These are phyloP conservation scores for Cherax quadricarinatus DNA, from an alignment of 1,140 invertebrate species.

Conservation along the genomic window DNA sequence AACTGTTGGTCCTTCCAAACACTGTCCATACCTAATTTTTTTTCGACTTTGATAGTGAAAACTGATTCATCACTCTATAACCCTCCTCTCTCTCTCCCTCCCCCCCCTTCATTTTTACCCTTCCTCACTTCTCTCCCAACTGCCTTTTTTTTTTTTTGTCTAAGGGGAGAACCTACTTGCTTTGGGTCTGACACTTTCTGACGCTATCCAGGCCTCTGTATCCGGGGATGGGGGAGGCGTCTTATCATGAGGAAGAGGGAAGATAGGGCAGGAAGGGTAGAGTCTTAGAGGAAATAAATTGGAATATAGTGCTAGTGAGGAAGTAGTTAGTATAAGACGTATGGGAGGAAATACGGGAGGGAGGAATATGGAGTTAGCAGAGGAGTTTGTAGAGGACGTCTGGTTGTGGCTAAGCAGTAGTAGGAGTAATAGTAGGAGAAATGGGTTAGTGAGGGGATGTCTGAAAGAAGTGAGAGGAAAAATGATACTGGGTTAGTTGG, in stretches of 20 bases:
- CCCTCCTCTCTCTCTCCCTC: not conserved
- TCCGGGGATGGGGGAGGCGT: not conserved
- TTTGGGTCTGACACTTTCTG: constrained; percentile 12
- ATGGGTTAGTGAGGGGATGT: no score
- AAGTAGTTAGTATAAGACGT: not conserved
- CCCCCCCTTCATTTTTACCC: not conserved
- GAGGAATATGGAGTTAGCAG: not conserved
- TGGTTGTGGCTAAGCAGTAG: no score
- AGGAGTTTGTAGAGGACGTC: not conserved
- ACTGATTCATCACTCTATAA: not conserved
- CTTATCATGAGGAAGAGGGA: not conserved
- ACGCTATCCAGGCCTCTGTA: constrained; percentile 27
- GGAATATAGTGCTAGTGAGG: no score
- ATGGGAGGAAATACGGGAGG: not conserved
- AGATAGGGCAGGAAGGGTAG: not conserved
- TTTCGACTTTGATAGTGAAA: no score
- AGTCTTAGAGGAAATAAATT: not conserved
- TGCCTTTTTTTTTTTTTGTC: not conserved
- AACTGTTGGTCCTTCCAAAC: no score
- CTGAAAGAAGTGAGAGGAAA: not conserved
- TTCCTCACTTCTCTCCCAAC: not conserved
- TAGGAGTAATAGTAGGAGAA: no score
- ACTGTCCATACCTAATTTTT: no score
- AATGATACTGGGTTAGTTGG: not conserved
- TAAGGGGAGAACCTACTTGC: not conserved